These are phyloP conservation scores for Rhadinocentrus ornatus DNA, from an alignment of 2,797 vertebrate genomes.

Conservation along the genomic window DNA sequence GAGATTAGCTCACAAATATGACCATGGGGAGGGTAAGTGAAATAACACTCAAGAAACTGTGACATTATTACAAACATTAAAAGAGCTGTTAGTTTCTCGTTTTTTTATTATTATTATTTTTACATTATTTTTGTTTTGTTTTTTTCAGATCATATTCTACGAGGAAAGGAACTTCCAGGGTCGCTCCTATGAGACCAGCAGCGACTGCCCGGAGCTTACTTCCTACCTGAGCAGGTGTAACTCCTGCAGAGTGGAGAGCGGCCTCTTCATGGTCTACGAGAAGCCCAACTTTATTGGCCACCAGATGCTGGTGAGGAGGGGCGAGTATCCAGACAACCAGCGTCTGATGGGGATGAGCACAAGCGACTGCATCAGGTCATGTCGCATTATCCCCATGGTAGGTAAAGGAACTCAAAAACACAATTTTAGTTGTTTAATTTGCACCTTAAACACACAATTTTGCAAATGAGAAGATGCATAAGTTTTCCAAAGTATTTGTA, in stretches of 20 bases:
- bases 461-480: too few species aligned
- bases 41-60: neutral
- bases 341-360: conserved; percentile 70
- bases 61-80: neutral
- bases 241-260: conserved; percentile 76
- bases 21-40: conserved; percentile 72
- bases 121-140: neutral
- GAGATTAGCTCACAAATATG: conserved; percentile 57
- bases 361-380: conserved; percentile 74
- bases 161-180: conserved; percentile 75
- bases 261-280: conserved; percentile 76
- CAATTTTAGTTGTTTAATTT: neutral
- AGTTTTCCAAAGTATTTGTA: neutral
- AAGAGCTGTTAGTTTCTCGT: neutral
- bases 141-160: conserved; percentile 70
- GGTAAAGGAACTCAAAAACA: conserved; percentile 10
- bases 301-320: conserved; percentile 71
- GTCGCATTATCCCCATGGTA: conserved; percentile 70
- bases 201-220: conserved; percentile 68
- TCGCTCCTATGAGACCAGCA: conserved; percentile 72
- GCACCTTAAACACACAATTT: too few species aligned
- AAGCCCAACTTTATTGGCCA: conserved; percentile 72
- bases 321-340: conserved; percentile 76
- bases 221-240: conserved; percentile 72
- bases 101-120: too few species aligned